Base-by-base conservation (phyloP, 2,113 vertebrate species). In the Daphoenositta chrysoptera region DNA sequence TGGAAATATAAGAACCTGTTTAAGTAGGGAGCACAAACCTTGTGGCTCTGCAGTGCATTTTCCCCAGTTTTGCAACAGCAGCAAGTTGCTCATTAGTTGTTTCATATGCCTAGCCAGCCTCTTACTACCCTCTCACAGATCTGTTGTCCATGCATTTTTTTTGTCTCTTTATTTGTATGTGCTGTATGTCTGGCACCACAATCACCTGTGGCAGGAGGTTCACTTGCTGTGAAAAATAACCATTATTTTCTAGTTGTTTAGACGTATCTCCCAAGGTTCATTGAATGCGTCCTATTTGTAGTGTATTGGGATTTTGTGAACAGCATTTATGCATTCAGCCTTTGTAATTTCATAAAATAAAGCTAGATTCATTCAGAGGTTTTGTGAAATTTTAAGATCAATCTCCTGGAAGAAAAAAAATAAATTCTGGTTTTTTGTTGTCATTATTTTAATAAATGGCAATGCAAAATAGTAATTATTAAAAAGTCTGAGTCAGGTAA, bases 211-310 rank as follows among this genome's bases (percentile, higher is more conserved):
- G 11, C 7, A 76, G n/a, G 42, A 79, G 6, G 15, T 57, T 80
- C 70, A 17, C 17, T 57, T 61, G 20, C 30, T 76, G 19, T 39
- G 21, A 50, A 57, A 61, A 45, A 0, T 2, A 0, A 2, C 3
- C 12, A 31, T n/a, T 54, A 2, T 89, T 65, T 73, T 60, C 31
- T 85, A 7, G 15, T 28, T 64, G 5, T 40, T 70, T 33, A 39
- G 20, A 51, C 23, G 20, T 39, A 27, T 40, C 6, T 39, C 33
- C 28, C 15, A 63, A 54, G 5, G n/a, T 80, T 77, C 16, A 37
- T 7, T 54, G 28, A 92, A 63, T 39, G 6, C 1, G 17, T 51
- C 2, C 3, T 66, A 11, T 57, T 42, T 35, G 27, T 33, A 79
- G 5, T 16, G 20, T 40, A 40, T 16, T 40, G 22, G 13, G 22